Percentiles rank a stretch among this genome's conserved stretches.
These are phyloP conservation scores for Enoplolaimus lenunculus DNA, from an alignment of 2,888 invertebrate species.

Conservation along the genomic window DNA sequence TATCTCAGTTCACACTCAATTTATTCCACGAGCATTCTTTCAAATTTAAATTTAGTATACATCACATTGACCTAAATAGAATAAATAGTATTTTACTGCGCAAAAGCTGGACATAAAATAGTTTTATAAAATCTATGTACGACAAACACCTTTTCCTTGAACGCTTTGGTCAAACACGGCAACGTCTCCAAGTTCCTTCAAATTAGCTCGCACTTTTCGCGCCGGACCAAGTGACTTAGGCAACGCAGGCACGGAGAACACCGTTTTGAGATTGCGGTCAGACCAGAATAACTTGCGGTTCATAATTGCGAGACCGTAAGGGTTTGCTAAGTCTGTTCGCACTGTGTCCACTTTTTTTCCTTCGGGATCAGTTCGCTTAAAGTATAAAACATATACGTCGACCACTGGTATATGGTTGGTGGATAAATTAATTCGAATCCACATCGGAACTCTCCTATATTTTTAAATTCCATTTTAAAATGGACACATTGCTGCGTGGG, in stretches of 20 bases:
- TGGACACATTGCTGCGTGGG: too few relatives aligned
- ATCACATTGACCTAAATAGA: too few relatives aligned
- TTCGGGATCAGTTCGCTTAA: conserved; percentile 39
- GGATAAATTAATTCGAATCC: too few relatives aligned
- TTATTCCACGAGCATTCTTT: too few relatives aligned
- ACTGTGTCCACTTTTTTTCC: conserved; percentile 54
- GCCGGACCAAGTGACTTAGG: conserved; percentile 62
- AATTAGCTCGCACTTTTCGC: conserved; percentile 60
- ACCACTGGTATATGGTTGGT: too few relatives aligned
- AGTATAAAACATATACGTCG: neutral
- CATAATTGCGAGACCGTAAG: conserved; percentile 77
- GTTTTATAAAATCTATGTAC: too few relatives aligned
- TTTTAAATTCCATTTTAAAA: too few relatives aligned
- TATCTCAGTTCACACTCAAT: too few relatives aligned
- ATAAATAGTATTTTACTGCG: too few relatives aligned
- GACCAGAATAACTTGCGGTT: conserved; percentile 80
- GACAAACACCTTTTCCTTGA: conserved; percentile 57
- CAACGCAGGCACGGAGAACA: conserved; percentile 40
- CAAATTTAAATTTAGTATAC: too few relatives aligned
- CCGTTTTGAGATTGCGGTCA: conserved; percentile 68
- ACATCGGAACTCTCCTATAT: too few relatives aligned
- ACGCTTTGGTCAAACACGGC: conserved; percentile 73
- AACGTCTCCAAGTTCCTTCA: conserved; percentile 72
- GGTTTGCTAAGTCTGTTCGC: conserved; percentile 71
- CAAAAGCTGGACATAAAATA: too few relatives aligned